phyloP scores from a whole-genome alignment of 2,113 vertebrate genomes.

The cattle (Bos taurus) region DNA sequence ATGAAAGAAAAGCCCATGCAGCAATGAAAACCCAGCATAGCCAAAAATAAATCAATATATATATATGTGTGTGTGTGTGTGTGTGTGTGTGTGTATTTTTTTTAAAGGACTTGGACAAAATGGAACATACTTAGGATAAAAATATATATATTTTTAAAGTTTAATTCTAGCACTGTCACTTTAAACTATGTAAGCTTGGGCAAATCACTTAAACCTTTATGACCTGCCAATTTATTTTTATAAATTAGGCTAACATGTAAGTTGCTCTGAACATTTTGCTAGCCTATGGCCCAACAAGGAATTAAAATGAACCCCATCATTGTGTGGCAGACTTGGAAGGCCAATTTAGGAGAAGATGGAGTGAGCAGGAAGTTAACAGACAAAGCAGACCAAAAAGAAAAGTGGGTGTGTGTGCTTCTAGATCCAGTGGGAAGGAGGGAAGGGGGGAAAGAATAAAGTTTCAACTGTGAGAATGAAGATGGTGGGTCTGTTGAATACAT shows the following conservation, averaged over 20 bases:
- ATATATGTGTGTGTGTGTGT: not conserved
- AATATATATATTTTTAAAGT: not conserved
- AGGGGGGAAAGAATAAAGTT: not conserved
- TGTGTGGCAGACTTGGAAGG: not conserved
- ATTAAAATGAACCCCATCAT: not conserved
- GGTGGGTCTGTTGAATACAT: not conserved
- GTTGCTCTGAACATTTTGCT: not conserved
- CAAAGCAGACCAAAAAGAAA: not conserved
- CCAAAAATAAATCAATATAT: not conserved
- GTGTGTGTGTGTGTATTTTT: not conserved
- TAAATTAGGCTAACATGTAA: not conserved
- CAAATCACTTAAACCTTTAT: not conserved
- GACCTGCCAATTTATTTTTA: not conserved
- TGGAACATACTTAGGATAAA: not conserved
- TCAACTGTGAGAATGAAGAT: conserved; percentile 8
- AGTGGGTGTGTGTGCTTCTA: not conserved
- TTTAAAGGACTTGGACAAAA: not conserved
- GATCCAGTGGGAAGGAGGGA: not conserved
- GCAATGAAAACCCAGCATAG: not conserved
- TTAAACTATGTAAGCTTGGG: not conserved
- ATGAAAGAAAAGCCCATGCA: not conserved
- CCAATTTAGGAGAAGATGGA: not conserved
- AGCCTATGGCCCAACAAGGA: not conserved
- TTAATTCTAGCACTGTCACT: not conserved
- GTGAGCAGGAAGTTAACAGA: not conserved